phyloP scores from a whole-genome alignment of 2,113 vertebrate species.

The Triplophysa tibetana region DNA sequence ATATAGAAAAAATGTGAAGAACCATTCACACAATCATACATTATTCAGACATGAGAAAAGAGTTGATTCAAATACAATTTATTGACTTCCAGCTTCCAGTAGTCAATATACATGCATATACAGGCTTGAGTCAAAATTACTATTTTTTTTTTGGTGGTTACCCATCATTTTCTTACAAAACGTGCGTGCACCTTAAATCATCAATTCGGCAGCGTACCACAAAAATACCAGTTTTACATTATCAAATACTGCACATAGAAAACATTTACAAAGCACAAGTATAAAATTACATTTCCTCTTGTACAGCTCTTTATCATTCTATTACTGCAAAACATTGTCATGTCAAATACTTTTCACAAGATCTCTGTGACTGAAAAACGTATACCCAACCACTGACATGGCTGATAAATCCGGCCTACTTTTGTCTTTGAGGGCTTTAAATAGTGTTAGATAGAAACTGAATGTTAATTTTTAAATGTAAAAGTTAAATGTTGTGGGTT shows the following conservation, averaged over 20 bases:
- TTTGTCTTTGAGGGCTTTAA: not conserved
- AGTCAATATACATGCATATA: constrained; percentile 81
- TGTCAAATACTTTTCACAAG: not conserved
- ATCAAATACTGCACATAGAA: constrained; percentile 97
- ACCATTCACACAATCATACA: no score
- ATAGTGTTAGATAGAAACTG: not conserved
- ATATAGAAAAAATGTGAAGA: no score
- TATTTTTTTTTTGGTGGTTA: constrained; percentile 54
- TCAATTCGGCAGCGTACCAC: constrained; percentile 92
- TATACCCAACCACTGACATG: not conserved
- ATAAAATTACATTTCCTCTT: constrained; percentile 84
- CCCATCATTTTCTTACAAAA: constrained; percentile 84
- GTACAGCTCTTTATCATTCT: constrained; percentile 58
- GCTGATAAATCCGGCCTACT: not conserved
- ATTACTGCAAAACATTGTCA: constrained; percentile 50
- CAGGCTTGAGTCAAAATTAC: constrained; percentile 72
- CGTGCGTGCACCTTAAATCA: constrained; percentile 86
- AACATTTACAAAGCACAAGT: constrained; percentile 90
- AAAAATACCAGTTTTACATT: constrained; percentile 90
- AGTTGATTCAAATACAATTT: constrained; percentile 77
- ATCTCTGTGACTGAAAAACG: not conserved
- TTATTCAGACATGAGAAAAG: not conserved
- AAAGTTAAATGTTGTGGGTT: no score
- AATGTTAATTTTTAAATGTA: no score
- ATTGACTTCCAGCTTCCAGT: constrained; percentile 77